Conservation (phyloP, 2,888 invertebrate species). For the Catocala sponsa region DNA sequence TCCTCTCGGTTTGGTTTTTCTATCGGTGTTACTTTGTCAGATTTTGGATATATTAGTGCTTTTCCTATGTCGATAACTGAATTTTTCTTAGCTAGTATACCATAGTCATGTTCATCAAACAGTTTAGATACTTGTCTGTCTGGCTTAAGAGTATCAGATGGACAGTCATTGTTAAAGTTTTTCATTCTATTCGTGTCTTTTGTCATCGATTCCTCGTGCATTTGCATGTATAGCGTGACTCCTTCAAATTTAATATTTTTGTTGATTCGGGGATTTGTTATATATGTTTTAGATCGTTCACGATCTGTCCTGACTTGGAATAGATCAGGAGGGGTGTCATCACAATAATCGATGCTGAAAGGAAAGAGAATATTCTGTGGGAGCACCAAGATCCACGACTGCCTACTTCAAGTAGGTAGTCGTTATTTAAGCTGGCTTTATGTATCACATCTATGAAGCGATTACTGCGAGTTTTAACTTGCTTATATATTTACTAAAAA, state of each 20-base stretch:
- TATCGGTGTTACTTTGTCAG: not conserved
- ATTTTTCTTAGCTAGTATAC: too few relatives aligned
- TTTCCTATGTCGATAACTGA: too few relatives aligned
- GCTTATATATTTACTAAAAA: too few relatives aligned
- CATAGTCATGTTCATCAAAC: too few relatives aligned
- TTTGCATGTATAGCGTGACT: slow-evolving; percentile 89
- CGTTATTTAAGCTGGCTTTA: not conserved
- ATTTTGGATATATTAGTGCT: not conserved
- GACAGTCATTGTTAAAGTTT: too few relatives aligned
- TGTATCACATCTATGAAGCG: too few relatives aligned
- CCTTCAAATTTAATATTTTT: slow-evolving; percentile 95
- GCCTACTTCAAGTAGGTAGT: too few relatives aligned
- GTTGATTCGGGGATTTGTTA: slow-evolving; percentile 93
- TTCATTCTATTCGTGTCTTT: too few relatives aligned
- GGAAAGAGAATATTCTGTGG: not conserved
- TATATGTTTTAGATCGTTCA: slow-evolving; percentile 88
- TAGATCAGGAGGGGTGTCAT: slow-evolving; percentile 93
- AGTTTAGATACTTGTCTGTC: too few relatives aligned
- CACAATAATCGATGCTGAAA: slow-evolving; percentile 94
- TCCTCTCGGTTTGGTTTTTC: slow-evolving; percentile 79
- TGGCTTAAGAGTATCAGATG: too few relatives aligned
- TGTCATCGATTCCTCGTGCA: slow-evolving; percentile 91
- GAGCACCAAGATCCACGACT: too few relatives aligned
- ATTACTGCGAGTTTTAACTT: too few relatives aligned
- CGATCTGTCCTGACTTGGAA: slow-evolving; percentile 85